phyloP scores from a whole-genome alignment of 2,888 invertebrate species.

The Drosophila hamatofila region DNA sequence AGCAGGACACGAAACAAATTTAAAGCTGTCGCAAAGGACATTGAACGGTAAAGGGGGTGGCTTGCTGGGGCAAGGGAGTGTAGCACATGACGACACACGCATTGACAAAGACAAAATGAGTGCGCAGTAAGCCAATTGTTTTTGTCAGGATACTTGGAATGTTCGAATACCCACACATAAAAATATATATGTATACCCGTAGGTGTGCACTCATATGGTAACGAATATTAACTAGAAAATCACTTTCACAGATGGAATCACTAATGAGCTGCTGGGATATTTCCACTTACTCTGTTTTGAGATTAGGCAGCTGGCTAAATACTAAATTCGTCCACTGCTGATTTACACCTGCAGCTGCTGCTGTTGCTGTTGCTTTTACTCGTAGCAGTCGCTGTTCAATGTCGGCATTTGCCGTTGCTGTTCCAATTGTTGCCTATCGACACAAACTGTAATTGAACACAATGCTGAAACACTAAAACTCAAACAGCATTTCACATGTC shows the following conservation, averaged over 20 bases:
- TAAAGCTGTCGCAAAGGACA: background rate
- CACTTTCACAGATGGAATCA: background rate
- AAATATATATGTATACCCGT: background rate
- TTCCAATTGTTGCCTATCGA: background rate
- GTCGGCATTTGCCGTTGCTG: slow-evolving; percentile 17
- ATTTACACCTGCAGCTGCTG: background rate
- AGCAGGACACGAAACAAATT: slow-evolving; percentile 13
- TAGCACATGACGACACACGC: slow-evolving; percentile 23
- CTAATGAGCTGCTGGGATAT: background rate
- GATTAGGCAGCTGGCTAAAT: slow-evolving; percentile 11
- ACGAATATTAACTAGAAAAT: slow-evolving; percentile 16
- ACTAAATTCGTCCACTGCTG: background rate
- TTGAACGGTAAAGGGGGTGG: background rate
- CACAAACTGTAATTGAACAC: background rate
- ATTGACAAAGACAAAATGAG: slow-evolving; percentile 10
- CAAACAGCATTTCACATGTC: slow-evolving; percentile 2
- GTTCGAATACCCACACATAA: background rate
- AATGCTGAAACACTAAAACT: background rate
- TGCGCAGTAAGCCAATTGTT: slow-evolving; percentile 21
- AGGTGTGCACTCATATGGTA: background rate
- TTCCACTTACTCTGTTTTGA: slow-evolving; percentile 29
- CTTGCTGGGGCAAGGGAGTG: slow-evolving; percentile 21
- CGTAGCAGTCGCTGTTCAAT: background rate
- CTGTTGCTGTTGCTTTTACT: slow-evolving; percentile 7
- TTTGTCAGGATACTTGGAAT: slow-evolving; percentile 15